These are phyloP conservation scores for Halcyon senegalensis DNA, from an alignment of 2,113 vertebrate genomes.

Conservation along the genomic window DNA sequence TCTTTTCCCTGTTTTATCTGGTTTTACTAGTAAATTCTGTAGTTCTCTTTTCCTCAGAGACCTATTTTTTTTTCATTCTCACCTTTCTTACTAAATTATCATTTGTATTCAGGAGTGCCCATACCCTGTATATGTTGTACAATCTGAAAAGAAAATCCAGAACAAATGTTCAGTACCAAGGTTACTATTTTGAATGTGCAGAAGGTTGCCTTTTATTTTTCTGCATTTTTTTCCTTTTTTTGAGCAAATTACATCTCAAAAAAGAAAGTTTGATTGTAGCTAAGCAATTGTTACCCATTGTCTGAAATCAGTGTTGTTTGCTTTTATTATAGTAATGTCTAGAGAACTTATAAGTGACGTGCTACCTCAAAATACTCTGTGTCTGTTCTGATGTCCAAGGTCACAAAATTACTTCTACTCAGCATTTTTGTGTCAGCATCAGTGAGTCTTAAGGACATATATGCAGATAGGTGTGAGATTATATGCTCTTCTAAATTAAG, in stretches of 20 bases:
- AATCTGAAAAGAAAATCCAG: neutral
- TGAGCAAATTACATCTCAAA: neutral
- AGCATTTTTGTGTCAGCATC: neutral
- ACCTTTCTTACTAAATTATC: neutral
- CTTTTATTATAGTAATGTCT: neutral
- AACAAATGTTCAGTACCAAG: neutral
- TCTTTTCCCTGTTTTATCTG: neutral
- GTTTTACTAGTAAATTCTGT: neutral
- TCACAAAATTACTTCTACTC: neutral
- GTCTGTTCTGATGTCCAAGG: neutral
- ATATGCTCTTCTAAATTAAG: neutral
- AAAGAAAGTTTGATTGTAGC: neutral
- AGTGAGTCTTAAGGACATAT: neutral
- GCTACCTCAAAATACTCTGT: neutral
- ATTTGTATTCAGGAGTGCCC: neutral
- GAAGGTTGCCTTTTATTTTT: neutral
- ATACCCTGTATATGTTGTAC: neutral
- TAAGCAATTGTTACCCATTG: neutral
- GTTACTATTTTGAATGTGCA: neutral
- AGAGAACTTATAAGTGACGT: neutral
- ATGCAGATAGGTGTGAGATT: neutral
- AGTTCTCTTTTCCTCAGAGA: neutral
- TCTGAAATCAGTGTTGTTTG: neutral
- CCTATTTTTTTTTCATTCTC: neutral
- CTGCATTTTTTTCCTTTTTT: neutral